These are phyloP conservation scores for Drosophila nikananu DNA, from an alignment of 1,140 invertebrate species.

Conservation along the genomic window DNA sequence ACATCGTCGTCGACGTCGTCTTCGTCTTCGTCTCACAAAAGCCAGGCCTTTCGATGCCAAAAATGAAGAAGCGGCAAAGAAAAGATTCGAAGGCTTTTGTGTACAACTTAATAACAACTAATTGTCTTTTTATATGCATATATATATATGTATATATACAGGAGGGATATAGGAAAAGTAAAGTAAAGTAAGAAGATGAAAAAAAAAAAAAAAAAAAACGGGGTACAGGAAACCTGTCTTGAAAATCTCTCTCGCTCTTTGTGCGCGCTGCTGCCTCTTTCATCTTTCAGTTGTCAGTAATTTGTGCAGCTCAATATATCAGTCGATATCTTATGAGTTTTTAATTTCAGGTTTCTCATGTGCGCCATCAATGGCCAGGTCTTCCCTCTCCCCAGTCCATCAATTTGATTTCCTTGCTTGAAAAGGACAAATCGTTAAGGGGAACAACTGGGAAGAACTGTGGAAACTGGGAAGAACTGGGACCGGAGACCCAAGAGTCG, in stretches of 20 bases:
- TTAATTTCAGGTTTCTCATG: constrained; percentile 83
- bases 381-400: constrained; percentile 49
- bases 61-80: constrained; percentile 40
- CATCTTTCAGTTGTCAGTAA: constrained; percentile 84
- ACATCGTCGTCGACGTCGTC: neutral
- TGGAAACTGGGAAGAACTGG: no score
- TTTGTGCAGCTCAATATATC: constrained; percentile 85
- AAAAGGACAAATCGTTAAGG: constrained; percentile 84
- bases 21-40: constrained; percentile 27
- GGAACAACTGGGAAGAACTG: no score
- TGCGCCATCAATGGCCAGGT: constrained; percentile 3
- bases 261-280: constrained; percentile 48
- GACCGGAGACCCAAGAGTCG: no score
- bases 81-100: constrained; percentile 72
- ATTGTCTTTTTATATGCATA: constrained; percentile 82
- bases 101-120: constrained; percentile 83
- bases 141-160: constrained; percentile 47
- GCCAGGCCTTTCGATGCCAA: constrained; percentile 28
- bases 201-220: neutral
- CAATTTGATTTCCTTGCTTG: constrained; percentile 81
- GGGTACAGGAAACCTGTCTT: constrained; percentile 68
- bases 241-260: constrained; percentile 51
- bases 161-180: constrained; percentile 21
- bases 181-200: neutral
- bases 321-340: constrained; percentile 86